Percentiles rank a stretch among this genome's conserved stretches.
These are phyloP conservation scores for Psococerastis gibbosa DNA, from an alignment of 2,888 invertebrate species.

Conservation along the genomic window DNA sequence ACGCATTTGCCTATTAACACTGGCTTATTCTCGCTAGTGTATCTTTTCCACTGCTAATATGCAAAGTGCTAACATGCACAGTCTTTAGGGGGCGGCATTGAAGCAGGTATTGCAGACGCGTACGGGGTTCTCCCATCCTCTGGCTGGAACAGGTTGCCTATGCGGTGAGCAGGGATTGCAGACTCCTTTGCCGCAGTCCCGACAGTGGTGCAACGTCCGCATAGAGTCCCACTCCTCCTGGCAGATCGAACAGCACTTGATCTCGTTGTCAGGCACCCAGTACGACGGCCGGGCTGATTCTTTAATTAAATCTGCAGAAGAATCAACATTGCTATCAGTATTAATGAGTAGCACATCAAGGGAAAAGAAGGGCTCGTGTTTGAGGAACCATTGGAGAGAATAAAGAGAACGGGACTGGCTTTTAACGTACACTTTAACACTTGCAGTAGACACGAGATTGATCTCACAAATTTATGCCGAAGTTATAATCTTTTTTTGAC, in stretches of 20 bases:
- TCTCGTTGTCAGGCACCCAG: slow-evolving; percentile 60
- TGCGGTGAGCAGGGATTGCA: slow-evolving; percentile 47
- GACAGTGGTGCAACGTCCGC: slow-evolving; percentile 39
- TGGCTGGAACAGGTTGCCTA: slow-evolving; percentile 43
- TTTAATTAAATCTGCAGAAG: slow-evolving; percentile 39
- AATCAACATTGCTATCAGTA: slow-evolving; percentile 7
- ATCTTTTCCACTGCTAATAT: no score
- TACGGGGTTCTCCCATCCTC: slow-evolving; percentile 50
- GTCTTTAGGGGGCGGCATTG: slow-evolving; percentile 9
- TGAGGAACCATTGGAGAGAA: no score
- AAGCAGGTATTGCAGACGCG: slow-evolving; percentile 55
- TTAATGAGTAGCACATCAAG: no score
- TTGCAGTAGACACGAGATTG: no score
- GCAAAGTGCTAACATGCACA: no score
- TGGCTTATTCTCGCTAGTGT: no score
- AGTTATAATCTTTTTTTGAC: no score
- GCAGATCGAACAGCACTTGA: slow-evolving; percentile 46
- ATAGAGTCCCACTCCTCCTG: slow-evolving; percentile 31
- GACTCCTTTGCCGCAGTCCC: slow-evolving; percentile 51
- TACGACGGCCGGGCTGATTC: slow-evolving; percentile 56
- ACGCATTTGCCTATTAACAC: no score
- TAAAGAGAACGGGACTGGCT: no score
- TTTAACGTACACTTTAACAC: no score
- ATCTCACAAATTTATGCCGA: no score
- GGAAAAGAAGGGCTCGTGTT: no score